Conservation (phyloP, 92 coral and sea anemone genomes). For the Desmophyllum pertusum region DNA sequence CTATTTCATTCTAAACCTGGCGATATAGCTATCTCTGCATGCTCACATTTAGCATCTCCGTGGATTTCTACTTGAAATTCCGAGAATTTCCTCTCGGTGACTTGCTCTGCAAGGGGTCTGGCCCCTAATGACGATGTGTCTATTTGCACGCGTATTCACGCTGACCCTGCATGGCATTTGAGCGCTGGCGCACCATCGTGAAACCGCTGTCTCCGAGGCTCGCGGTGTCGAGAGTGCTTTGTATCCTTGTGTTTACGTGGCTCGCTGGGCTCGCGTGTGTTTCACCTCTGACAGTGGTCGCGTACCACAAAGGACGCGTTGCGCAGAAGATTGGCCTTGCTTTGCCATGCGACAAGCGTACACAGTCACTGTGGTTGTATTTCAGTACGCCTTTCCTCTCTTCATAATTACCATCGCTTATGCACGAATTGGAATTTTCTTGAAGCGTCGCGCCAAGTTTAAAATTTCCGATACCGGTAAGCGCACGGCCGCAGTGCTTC, state of each 20-base stretch:
- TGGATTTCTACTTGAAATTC: constrained; percentile 70
- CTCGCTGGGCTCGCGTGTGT: constrained; percentile 66
- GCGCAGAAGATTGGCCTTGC: constrained; percentile 75
- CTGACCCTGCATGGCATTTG: constrained; percentile 84
- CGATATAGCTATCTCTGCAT: constrained; percentile 64
- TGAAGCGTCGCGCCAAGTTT: constrained; percentile 50
- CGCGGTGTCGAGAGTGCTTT: constrained; percentile 33
- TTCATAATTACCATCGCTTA: constrained; percentile 73
- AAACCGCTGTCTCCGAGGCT: constrained; percentile 67
- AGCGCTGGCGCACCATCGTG: constrained; percentile 71
- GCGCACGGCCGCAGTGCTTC: constrained; percentile 10
- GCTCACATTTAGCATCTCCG: constrained; percentile 69
- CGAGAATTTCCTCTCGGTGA: constrained; percentile 54
- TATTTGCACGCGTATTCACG: constrained; percentile 75
- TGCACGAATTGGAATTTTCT: constrained; percentile 54
- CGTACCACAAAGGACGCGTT: constrained; percentile 55
- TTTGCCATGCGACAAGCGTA: constrained; percentile 64
- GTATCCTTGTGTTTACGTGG: constrained; percentile 56
- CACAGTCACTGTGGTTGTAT: constrained; percentile 54
- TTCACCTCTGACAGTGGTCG: constrained; percentile 68
- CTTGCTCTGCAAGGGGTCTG: constrained; percentile 73
- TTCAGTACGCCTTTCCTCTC: constrained; percentile 75
- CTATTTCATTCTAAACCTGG: constrained; percentile 75
- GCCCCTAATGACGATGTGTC: constrained; percentile 81
- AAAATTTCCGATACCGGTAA: constrained; percentile 11